Evolutionary conservation across 2,797 vertebrate species (phyloP).

Genomic region (Pelochelys cantorii): DNA sequence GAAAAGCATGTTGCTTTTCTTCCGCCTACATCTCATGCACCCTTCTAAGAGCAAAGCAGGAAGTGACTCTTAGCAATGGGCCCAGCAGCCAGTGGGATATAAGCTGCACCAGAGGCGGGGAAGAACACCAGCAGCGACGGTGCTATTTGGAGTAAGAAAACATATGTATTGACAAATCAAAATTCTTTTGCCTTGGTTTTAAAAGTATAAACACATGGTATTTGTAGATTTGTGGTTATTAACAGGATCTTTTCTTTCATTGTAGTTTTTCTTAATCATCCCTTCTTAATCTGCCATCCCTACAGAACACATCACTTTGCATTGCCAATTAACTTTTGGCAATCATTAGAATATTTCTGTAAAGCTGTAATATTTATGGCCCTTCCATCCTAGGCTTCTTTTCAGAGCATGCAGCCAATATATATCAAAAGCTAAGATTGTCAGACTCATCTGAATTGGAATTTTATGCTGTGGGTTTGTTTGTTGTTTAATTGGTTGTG

Average conservation of each 20-base stretch:
- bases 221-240: not conserved
- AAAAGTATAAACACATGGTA: not conserved
- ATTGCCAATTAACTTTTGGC: not conserved
- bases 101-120: not conserved
- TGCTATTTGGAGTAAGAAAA: not conserved
- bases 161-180: not conserved
- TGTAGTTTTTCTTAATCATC: not conserved
- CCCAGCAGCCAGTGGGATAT: not conserved
- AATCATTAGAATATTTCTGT: not conserved
- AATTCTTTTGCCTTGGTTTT: not conserved
- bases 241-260: not conserved
- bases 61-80: not conserved
- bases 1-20: not conserved
- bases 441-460: not conserved
- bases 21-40: not conserved
- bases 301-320: not conserved
- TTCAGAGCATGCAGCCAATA: accelerated
- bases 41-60: not conserved
- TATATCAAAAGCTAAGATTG: not conserved
- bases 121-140: not conserved
- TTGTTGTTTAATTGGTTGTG: not conserved
- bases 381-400: not conserved
- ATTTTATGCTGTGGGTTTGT: not conserved
- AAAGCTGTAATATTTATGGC: not conserved
- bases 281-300: not conserved